phyloP scores from a whole-genome alignment of 2,888 invertebrate genomes.

The Diarsia dahlii region DNA sequence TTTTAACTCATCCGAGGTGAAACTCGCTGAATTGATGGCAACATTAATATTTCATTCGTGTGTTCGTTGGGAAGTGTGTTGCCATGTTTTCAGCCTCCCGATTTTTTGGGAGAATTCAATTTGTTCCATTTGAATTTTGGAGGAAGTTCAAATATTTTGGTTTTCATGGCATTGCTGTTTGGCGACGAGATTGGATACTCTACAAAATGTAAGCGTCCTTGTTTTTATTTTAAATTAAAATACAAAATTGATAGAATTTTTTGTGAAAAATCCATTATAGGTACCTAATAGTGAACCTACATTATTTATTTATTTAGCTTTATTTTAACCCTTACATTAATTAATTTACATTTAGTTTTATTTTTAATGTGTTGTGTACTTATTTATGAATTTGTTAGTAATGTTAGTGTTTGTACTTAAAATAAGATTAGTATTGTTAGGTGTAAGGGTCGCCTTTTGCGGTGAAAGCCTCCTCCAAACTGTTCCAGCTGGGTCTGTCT shows the following conservation, averaged over 20 bases:
- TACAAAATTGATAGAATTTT: background rate
- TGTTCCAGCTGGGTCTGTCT: too few species aligned
- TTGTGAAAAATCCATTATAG: background rate
- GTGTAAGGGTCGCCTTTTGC: too few species aligned
- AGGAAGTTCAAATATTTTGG: constrained; percentile 52
- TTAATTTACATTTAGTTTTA: too few species aligned
- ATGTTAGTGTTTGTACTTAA: too few species aligned
- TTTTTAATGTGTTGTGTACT: too few species aligned
- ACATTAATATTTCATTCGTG: constrained; percentile 78
- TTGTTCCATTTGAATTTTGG: constrained; percentile 55
- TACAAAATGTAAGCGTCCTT: constrained; percentile 18
- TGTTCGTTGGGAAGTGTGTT: constrained; percentile 60
- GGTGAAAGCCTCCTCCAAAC: too few species aligned
- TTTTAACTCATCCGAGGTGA: constrained; percentile 78
- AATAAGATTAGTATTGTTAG: too few species aligned
- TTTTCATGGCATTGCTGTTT: constrained; percentile 27
- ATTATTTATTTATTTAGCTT: too few species aligned
- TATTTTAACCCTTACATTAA: too few species aligned
- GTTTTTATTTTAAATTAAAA: constrained; percentile 19
- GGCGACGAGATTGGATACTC: constrained; percentile 1
- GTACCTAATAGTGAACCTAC: too few species aligned
- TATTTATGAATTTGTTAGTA: too few species aligned
- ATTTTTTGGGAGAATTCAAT: constrained; percentile 53
- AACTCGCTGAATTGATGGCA: constrained; percentile 77
- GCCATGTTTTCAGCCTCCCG: constrained; percentile 48